Evolutionary conservation across 2,888 invertebrate genomes (phyloP).

Genomic region (Pandemis corylana): DNA sequence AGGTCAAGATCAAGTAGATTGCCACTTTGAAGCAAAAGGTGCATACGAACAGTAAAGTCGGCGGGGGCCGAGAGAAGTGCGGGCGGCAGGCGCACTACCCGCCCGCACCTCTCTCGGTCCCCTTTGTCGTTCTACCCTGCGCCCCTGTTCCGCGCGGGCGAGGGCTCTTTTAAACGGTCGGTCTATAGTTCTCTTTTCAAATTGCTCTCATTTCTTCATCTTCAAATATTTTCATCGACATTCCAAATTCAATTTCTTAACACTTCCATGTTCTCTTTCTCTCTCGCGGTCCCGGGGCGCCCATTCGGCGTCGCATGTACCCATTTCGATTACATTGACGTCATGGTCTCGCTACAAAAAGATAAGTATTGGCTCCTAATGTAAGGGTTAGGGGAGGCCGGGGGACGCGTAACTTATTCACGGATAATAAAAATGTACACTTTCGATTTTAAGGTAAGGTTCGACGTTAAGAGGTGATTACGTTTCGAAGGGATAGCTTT

Average conservation of each 20-base stretch:
- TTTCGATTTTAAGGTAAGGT: constrained; percentile 38
- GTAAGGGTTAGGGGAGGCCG: constrained; percentile 62
- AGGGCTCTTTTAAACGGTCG: too few species aligned
- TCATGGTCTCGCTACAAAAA: constrained; percentile 68
- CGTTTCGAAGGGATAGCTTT: constrained; percentile 31
- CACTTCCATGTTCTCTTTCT: constrained; percentile 33
- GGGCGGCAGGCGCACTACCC: too few species aligned
- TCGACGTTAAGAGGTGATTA: constrained; percentile 40
- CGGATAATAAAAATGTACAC: constrained; percentile 51
- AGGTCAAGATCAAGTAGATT: too few species aligned
- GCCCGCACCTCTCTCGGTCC: too few species aligned
- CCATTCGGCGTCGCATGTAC: constrained; percentile 64
- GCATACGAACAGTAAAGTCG: too few species aligned
- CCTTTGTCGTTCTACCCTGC: too few species aligned
- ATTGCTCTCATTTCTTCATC: too few species aligned
- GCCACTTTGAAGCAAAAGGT: too few species aligned
- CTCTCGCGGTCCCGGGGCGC: constrained; percentile 57
- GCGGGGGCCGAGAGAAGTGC: too few species aligned
- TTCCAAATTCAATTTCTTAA: background rate
- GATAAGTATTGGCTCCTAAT: constrained; percentile 74
- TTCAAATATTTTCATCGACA: background rate
- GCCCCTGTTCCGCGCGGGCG: too few species aligned
- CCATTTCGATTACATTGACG: constrained; percentile 74
- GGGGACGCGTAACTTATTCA: constrained; percentile 55
- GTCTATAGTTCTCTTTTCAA: too few species aligned